A percentile compares a stretch with the other conserved stretches of the same genome.
Evolutionary conservation across 2,113 vertebrate genomes (phyloP).

Genomic region (Otocyon megalotis): DNA sequence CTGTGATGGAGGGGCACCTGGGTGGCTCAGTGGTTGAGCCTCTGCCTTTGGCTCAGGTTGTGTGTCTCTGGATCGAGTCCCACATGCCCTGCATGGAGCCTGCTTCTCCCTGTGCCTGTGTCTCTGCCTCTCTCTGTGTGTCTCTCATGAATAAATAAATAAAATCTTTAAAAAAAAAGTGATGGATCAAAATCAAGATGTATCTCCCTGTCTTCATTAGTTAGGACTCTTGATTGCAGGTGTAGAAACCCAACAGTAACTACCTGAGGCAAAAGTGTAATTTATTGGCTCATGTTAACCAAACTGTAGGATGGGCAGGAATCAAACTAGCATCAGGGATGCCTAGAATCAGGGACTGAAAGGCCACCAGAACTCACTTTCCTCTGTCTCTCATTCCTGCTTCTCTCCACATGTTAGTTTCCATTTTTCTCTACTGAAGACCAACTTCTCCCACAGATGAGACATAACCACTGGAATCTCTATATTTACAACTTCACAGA

Average conservation of each 20-base stretch:
- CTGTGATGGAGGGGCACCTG: not conserved
- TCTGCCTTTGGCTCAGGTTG: too few species aligned
- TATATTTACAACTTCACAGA: not conserved
- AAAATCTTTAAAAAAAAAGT: too few species aligned
- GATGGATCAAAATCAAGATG: not conserved
- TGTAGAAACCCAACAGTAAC: not conserved
- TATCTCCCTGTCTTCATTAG: not conserved
- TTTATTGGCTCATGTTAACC: not conserved
- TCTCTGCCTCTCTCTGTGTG: too few species aligned
- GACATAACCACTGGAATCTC: not conserved
- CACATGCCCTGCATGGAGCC: too few species aligned
- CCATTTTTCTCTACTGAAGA: not conserved
- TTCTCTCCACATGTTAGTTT: not conserved
- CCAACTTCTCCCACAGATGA: not conserved
- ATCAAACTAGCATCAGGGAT: not conserved
- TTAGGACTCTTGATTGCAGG: not conserved
- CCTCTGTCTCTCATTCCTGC: not conserved
- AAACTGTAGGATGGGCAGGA: not conserved
- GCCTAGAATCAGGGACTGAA: not conserved
- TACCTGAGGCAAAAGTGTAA: not conserved
- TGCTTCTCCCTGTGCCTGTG: too few species aligned
- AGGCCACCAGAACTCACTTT: not conserved
- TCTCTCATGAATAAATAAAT: too few species aligned
- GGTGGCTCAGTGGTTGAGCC: too few species aligned
- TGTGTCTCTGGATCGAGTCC: too few species aligned